phyloP scores from a whole-genome alignment of 2,888 invertebrate genomes.

The Agonum fuliginosum region DNA sequence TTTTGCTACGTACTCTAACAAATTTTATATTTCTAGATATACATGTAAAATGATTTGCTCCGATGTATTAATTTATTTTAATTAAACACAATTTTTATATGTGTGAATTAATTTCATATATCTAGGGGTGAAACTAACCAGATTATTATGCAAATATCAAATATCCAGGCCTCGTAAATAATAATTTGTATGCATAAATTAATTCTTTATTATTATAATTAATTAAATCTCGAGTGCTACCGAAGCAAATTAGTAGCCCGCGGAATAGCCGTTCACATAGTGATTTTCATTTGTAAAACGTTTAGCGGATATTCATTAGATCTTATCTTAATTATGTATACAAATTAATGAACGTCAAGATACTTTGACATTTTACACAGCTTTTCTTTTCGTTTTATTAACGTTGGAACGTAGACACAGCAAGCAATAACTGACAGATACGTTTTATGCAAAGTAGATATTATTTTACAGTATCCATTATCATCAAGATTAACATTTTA shows the following conservation, averaged over 20 bases:
- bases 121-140: no score
- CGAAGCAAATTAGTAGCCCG: conserved; percentile 22
- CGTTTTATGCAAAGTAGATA: background rate
- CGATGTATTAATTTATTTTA: no score
- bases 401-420: no score
- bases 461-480: background rate
- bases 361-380: no score
- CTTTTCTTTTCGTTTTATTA: background rate
- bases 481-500: no score
- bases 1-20: no score
- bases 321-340: conserved; percentile 29
- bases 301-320: conserved; percentile 25
- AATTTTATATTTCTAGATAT: no score
- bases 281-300: conserved; percentile 6
- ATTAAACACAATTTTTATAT: no score
- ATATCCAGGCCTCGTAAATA: background rate
- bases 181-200: conserved; percentile 19
- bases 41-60: no score
- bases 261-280: background rate
- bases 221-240: conserved; percentile 10
- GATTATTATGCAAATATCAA: no score
- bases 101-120: no score
- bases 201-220: conserved; percentile 37
- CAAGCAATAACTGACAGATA: background rate
- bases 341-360: conserved; percentile 25